phyloP scores from a whole-genome alignment of 2,888 invertebrate genomes.

The Aphelenchoides bicaudatus region DNA sequence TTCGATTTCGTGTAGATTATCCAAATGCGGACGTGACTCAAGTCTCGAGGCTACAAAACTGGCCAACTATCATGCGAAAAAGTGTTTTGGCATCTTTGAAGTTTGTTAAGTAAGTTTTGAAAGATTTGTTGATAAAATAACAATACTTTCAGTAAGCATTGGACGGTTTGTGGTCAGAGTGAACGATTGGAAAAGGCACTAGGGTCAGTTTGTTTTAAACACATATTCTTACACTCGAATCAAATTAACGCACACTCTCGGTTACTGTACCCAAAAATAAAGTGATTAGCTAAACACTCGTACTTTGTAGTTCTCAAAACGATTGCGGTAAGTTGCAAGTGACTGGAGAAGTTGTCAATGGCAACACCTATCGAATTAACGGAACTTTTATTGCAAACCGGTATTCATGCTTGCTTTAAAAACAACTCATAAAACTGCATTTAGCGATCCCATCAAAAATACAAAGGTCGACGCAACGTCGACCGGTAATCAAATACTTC shows the following conservation, averaged over 20 bases:
- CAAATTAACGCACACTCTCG: too few relatives aligned
- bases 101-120: constrained; percentile 57
- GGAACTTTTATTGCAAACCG: constrained; percentile 57
- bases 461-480: constrained; percentile 59
- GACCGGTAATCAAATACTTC: too few relatives aligned
- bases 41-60: constrained; percentile 32
- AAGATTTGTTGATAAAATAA: constrained; percentile 26
- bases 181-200: constrained; percentile 13
- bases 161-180: constrained; percentile 22
- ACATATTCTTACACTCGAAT: constrained; percentile 10
- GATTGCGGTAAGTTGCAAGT: constrained; percentile 59
- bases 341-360: constrained; percentile 51
- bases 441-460: constrained; percentile 56
- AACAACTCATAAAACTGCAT: constrained; percentile 16
- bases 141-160: too few relatives aligned
- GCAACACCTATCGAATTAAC: constrained; percentile 51
- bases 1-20: constrained; percentile 39
- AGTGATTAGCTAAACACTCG: too few relatives aligned
- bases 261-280: too few relatives aligned
- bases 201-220: constrained; percentile 17
- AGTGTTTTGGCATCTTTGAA: constrained; percentile 52
- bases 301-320: constrained; percentile 12
- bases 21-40: constrained; percentile 36
- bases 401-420: constrained; percentile 30
- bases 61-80: constrained; percentile 36